Evolutionary conservation across 2,888 invertebrate species (phyloP).

Genomic region (Uloborus plumipes): DNA sequence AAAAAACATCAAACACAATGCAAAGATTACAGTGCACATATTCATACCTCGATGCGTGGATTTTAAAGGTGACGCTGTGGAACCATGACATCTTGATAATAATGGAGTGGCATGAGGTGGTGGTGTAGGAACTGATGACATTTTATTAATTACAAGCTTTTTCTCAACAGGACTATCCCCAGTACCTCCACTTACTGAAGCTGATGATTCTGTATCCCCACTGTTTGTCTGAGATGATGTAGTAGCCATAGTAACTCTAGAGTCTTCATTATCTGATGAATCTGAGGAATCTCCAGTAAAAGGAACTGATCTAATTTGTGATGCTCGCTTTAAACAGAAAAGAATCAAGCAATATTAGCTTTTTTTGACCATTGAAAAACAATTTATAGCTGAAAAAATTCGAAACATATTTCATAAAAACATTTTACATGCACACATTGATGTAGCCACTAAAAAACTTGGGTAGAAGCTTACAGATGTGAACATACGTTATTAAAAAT

Average conservation of each 20-base stretch:
- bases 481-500: too few relatives aligned
- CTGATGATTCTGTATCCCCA: conserved; percentile 66
- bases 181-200: conserved; percentile 67
- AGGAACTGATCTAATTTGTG: conserved; percentile 95
- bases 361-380: background rate
- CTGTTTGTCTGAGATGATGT: conserved; percentile 66
- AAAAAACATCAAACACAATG: too few relatives aligned
- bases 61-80: conserved; percentile 64
- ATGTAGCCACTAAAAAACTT: too few relatives aligned
- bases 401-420: too few relatives aligned
- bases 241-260: conserved; percentile 70
- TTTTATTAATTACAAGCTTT: conserved; percentile 32
- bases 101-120: conserved; percentile 20
- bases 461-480: too few relatives aligned
- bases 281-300: conserved; percentile 96
- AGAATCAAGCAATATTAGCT: background rate
- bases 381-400: too few relatives aligned
- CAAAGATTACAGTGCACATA: conserved; percentile 39
- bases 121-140: conserved; percentile 51
- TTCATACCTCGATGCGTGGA: conserved; percentile 69
- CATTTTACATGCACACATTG: too few relatives aligned
- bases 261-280: conserved; percentile 90
- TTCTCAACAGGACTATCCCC: conserved; percentile 61
- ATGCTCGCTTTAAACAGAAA: conserved; percentile 79
- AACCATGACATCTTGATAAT: conserved; percentile 54